phyloP scores from a whole-genome alignment of 2,113 vertebrate genomes.

The Cariama cristata region DNA sequence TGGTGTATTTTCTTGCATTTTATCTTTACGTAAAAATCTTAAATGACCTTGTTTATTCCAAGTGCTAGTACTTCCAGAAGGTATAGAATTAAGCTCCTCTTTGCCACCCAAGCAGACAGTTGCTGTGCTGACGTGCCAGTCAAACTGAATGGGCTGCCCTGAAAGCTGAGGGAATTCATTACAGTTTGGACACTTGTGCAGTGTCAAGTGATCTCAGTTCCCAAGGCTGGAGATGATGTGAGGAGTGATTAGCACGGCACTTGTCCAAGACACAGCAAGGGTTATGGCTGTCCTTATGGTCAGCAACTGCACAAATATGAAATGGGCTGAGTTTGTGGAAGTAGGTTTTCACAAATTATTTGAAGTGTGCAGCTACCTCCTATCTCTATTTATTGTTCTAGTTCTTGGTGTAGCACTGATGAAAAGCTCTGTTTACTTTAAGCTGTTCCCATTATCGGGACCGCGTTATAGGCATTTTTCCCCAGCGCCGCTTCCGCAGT shows the following conservation, averaged over 20 bases:
- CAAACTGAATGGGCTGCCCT: conserved; percentile 49
- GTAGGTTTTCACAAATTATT: conserved; percentile 75
- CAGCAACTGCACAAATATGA: conserved; percentile 84
- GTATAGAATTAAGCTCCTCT: conserved; percentile 1
- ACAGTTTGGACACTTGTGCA: conserved; percentile 60
- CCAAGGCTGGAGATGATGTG: conserved; percentile 41
- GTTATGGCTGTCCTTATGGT: conserved; percentile 72
- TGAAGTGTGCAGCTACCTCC: conserved; percentile 75
- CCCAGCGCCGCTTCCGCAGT: background rate
- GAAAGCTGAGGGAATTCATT: conserved; percentile 60
- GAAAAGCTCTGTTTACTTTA: conserved; percentile 74
- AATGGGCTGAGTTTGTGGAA: conserved; percentile 70
- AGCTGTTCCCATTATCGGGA: conserved; percentile 47
- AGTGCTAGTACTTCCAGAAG: conserved; percentile 1
- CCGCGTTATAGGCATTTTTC: conserved; percentile 9
- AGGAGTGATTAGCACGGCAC: conserved; percentile 71
- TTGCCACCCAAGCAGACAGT: conserved; percentile 67
- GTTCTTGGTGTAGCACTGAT: conserved; percentile 57
- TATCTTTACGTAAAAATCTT: conserved; percentile 30
- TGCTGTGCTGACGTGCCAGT: conserved; percentile 60
- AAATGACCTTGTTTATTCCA: background rate
- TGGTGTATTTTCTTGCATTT: background rate
- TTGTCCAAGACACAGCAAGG: conserved; percentile 76
- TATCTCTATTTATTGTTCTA: conserved; percentile 82
- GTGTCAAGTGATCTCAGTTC: conserved; percentile 73